Evolutionary conservation across 2,888 invertebrate species (phyloP).

Genomic region (Catonia carolina): DNA sequence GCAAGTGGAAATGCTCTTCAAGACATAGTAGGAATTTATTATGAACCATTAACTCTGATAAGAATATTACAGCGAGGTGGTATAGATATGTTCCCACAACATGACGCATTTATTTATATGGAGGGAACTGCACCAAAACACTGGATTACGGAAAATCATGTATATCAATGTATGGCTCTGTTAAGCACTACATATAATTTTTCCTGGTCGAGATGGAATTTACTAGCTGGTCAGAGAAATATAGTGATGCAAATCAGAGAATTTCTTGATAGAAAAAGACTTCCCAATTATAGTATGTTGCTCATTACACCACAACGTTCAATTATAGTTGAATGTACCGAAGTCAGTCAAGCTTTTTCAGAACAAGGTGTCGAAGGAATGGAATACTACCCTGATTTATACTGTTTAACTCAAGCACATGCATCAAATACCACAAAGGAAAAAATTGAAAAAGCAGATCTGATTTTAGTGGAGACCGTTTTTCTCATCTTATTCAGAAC

Average conservation of each 20-base stretch:
- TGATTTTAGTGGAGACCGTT: constrained; percentile 54
- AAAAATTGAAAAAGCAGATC: constrained; percentile 50
- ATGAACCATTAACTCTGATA: constrained; percentile 53
- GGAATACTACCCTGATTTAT: constrained; percentile 65
- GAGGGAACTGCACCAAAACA: constrained; percentile 53
- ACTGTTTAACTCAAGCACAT: constrained; percentile 59
- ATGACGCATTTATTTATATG: constrained; percentile 66
- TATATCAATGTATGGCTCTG: constrained; percentile 71
- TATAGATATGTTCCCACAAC: constrained; percentile 75
- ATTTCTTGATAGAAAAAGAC: constrained; percentile 38
- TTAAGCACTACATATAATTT: constrained; percentile 66
- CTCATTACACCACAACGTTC: constrained; percentile 63
- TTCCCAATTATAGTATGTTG: constrained; percentile 46
- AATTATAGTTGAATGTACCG: constrained; percentile 62
- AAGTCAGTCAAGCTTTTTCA: constrained; percentile 63
- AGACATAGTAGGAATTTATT: constrained; percentile 53
- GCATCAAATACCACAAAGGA: constrained; percentile 53
- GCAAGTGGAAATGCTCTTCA: constrained; percentile 56
- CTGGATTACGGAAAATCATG: constrained; percentile 64
- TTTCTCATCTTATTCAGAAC: constrained; percentile 53
- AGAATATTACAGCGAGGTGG: constrained; percentile 55
- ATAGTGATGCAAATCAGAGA: constrained; percentile 64
- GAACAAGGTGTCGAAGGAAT: constrained; percentile 46
- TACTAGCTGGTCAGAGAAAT: constrained; percentile 50
- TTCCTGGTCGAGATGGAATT: constrained; percentile 72